Base-by-base conservation (phyloP, 1,140 invertebrate species). In the Oreohelix idahoensis region DNA sequence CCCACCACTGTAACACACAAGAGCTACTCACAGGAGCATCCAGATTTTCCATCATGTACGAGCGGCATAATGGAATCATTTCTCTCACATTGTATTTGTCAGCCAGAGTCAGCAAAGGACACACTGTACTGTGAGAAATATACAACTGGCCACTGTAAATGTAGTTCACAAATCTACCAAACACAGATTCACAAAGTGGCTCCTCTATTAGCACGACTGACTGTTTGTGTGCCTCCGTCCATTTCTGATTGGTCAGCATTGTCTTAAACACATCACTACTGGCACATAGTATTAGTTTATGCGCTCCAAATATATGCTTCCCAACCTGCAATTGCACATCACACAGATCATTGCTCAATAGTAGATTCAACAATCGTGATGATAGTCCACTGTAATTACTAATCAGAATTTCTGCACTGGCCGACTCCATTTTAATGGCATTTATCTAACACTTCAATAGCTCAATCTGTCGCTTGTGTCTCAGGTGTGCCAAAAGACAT, bases 201-300 rank as follows among this genome's bases (percentile, higher is more conserved):
- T 97, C 96, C 93, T 98, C 97, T 89, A 96, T 95, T 1, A 98
- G 93, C 49, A 96, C 95, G 83, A 98, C 96, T 35, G 95, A 94
- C 87, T 95, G 96, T 93, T 97, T 96, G 84, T 96, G 94, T 89
- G 96, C 97, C 91, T 98, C 97, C 78, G 94, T 96, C 97, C 97
- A 98, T 91, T 96, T 96, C 0, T 96, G 95, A 90, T 96, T 97
- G 96, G 97, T 98, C 58, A 98, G 92, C 97, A 98, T 98, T 10
- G 97, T 96, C 95, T 97, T 97, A 93, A 98, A 98, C 32, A 98
- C 97, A 94, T 98, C 97, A 93, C 97, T 98, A 84, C 96, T 97
- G 84, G 97, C 96, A 94, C 97, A 98, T 1, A 98, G 94, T 89
- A 98, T 98, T 13, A 98, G 94, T 79, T 97, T 95, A 93, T 98